These are phyloP conservation scores for Galaxea fascicularis DNA, from an alignment of 92 coral and sea anemone species.

Conservation along the genomic window DNA sequence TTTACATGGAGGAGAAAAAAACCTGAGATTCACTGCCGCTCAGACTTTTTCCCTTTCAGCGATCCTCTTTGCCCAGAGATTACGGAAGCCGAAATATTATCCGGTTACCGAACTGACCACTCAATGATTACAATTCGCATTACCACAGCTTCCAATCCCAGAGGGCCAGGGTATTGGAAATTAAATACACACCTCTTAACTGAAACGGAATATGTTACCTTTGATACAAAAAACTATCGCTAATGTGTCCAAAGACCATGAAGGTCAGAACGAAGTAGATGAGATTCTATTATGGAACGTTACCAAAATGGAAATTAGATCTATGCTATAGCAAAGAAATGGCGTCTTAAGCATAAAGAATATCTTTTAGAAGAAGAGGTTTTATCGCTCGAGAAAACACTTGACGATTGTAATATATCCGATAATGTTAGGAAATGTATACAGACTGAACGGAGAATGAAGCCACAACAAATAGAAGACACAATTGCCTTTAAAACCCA, in stretches of 20 bases:
- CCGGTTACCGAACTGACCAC: slow-evolving; percentile 40
- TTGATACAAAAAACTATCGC: too few species aligned
- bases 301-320: too few species aligned
- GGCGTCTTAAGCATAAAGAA: neutral
- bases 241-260: too few species aligned
- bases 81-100: slow-evolving; percentile 20
- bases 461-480: neutral
- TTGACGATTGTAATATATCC: neutral
- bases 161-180: too few species aligned
- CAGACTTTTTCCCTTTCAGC: too few species aligned
- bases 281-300: too few species aligned
- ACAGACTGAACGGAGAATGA: too few species aligned
- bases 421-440: neutral
- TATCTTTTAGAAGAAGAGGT: neutral
- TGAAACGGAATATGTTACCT: too few species aligned
- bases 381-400: neutral
- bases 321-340: neutral
- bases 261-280: too few species aligned
- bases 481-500: neutral
- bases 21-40: slow-evolving; percentile 21
- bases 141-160: slow-evolving; percentile 25
- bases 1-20: slow-evolving; percentile 32
- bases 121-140: slow-evolving; percentile 22
- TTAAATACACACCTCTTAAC: too few species aligned
- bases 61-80: slow-evolving; percentile 33